Base-by-base conservation (phyloP, 2,888 invertebrate genomes). In the Lingula anatina region DNA sequence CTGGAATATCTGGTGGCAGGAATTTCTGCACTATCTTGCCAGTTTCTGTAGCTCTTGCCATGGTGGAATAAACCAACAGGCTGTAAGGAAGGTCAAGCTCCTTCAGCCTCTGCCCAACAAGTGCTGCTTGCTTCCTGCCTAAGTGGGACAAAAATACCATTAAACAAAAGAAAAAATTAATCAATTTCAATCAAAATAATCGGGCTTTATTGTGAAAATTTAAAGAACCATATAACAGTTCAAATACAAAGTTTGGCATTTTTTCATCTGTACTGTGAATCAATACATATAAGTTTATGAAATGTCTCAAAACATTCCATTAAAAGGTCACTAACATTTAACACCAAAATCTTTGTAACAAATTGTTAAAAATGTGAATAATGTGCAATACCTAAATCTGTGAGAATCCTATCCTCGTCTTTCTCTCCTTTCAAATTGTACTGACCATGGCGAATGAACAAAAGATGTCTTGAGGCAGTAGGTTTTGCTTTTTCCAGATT, bases 401-500 rank as follows among this genome's bases (percentile, higher is more conserved):
- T 95, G 12, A 96, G 82, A 46, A 80, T 80, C 64, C 88, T 83
- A 23, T 90, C 86, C 5, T 81, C 79, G 70, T 94, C 93, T 1
- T 79, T 82, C 27, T 78, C 76, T 0, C 89, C 91, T 9, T 83
- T 80, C 37, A 86, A 77, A 65, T 91, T 83, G 72, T 97, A 99
- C 75, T 97, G 96, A 0, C 97, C 99, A 76, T 99, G 97, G 37
- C 97, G 82, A 51, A 97, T 87, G 18, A 97, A 81, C 60, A 97
- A 83, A 46, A 97, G 76, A 73, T 96, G 90, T n/a, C 95, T 79
- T 0, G 83, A 82, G 0, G 86, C 86, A 23, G 50, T 66, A 5
- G 69, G 64, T 3, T 61, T 64, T 0, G 80, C 77, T 49, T 83
- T 83, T 60, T 87, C 61, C 25, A 68, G 23, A 27, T 64, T 49